Conservation (phyloP, 2,888 invertebrate genomes). For the Temnothorax rugatulus region DNA sequence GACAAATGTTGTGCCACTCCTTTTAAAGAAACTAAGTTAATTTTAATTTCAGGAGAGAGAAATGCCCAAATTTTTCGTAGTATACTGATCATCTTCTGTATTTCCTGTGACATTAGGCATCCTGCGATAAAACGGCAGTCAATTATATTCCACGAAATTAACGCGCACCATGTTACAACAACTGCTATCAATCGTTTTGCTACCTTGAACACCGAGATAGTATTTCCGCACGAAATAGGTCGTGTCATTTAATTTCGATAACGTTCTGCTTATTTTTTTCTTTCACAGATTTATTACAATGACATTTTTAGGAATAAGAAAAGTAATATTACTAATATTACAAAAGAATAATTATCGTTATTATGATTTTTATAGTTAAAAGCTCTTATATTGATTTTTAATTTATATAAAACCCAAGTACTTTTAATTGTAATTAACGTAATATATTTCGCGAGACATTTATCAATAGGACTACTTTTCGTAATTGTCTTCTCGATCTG, state of each 20-base stretch:
- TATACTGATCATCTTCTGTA: background rate
- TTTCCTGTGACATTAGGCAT: background rate
- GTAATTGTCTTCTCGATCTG: background rate
- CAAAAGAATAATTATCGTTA: background rate
- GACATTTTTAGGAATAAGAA: background rate
- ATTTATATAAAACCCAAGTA: background rate
- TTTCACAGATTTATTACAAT: background rate
- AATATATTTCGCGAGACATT: background rate
- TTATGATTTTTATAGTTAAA: background rate
- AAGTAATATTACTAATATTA: background rate
- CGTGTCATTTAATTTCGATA: background rate
- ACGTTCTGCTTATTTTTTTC: background rate
- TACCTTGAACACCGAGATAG: background rate
- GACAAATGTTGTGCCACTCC: background rate
- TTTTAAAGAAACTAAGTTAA: background rate
- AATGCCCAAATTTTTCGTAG: background rate
- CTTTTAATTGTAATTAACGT: background rate
- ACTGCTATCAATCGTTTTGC: background rate
- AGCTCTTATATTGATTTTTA: background rate
- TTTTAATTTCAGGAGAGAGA: background rate
- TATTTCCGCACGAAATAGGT: background rate
- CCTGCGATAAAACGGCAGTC: background rate
- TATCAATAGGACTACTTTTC: background rate
- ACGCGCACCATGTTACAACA: background rate
- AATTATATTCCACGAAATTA: background rate